A percentile compares a stretch with the other conserved stretches of the same genome.
phyloP scores from a whole-genome alignment of 2,113 vertebrate species.

The Pelvicachromis taeniatus region DNA sequence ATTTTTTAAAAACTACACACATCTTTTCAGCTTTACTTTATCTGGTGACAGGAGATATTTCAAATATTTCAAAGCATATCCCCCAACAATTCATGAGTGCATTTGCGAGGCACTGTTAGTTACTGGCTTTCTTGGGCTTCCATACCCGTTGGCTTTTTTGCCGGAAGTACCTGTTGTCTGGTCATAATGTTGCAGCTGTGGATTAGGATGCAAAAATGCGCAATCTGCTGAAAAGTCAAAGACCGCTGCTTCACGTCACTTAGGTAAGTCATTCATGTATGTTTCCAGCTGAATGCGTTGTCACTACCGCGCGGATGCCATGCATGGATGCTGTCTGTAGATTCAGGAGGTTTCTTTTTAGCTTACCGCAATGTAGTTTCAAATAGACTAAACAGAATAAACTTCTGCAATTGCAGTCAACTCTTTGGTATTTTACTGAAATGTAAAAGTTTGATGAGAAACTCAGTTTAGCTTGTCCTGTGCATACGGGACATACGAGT shows the following conservation, averaged over 20 bases:
- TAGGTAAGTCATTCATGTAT: background rate
- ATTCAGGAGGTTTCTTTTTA: background rate
- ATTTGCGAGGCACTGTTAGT: background rate
- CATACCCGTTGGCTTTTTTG: rapidly evolving
- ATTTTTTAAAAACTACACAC: background rate
- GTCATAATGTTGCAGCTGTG: background rate
- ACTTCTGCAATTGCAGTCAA: background rate
- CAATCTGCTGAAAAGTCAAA: background rate
- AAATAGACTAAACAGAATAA: background rate
- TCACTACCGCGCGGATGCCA: background rate
- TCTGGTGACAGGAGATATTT: background rate
- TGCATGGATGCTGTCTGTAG: background rate
- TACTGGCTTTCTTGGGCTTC: background rate
- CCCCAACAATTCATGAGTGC: background rate
- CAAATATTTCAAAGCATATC: no score
- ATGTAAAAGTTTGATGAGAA: background rate
- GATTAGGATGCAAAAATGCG: background rate
- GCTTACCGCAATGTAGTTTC: rapidly evolving
- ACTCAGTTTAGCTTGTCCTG: background rate
- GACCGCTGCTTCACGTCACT: background rate
- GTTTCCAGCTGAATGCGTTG: background rate
- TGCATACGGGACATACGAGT: no score
- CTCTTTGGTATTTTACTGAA: background rate
- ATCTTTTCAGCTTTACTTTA: background rate
- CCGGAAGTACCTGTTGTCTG: background rate